phyloP scores from a whole-genome alignment of 2,888 invertebrate species.

The Lepidochrysops patricia region DNA sequence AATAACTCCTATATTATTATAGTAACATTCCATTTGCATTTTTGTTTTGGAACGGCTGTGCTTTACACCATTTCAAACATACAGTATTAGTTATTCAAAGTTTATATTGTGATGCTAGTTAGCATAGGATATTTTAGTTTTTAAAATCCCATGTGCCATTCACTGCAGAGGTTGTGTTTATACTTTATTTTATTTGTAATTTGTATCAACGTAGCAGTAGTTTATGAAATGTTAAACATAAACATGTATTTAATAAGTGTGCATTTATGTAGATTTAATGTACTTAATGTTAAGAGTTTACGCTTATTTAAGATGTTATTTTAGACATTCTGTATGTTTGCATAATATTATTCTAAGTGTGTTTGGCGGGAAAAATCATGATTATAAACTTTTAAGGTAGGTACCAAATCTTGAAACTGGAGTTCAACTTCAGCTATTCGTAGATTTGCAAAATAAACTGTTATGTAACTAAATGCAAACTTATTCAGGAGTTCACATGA shows the following conservation, averaged over 20 bases:
- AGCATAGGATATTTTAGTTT: conserved; percentile 1
- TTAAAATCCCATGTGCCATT: conserved; percentile 14
- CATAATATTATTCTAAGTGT: not conserved
- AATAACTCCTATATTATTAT: too few relatives aligned
- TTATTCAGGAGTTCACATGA: too few relatives aligned
- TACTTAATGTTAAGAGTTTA: conserved; percentile 8
- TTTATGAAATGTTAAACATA: not conserved
- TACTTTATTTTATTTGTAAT: conserved; percentile 15
- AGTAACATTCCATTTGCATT: conserved; percentile 16
- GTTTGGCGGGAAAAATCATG: not conserved
- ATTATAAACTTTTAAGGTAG: not conserved
- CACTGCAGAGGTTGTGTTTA: conserved; percentile 14
- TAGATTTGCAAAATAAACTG: not conserved
- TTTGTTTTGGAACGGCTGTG: conserved; percentile 33
- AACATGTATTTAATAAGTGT: conserved; percentile 13
- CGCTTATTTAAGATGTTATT: conserved; percentile 6
- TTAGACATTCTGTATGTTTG: not conserved
- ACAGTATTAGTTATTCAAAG: conserved; percentile 45
- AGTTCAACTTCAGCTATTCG: too few relatives aligned
- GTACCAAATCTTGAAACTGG: not conserved
- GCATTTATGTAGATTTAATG: conserved; percentile 14
- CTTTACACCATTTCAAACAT: conserved; percentile 30
- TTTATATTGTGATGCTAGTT: conserved; percentile 13
- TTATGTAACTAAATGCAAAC: too few relatives aligned
- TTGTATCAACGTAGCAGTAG: not conserved